A percentile compares a stretch with the other conserved stretches of the same genome.
phyloP scores from a whole-genome alignment of 2,888 invertebrate genomes.

The Cheilosia impressa region DNA sequence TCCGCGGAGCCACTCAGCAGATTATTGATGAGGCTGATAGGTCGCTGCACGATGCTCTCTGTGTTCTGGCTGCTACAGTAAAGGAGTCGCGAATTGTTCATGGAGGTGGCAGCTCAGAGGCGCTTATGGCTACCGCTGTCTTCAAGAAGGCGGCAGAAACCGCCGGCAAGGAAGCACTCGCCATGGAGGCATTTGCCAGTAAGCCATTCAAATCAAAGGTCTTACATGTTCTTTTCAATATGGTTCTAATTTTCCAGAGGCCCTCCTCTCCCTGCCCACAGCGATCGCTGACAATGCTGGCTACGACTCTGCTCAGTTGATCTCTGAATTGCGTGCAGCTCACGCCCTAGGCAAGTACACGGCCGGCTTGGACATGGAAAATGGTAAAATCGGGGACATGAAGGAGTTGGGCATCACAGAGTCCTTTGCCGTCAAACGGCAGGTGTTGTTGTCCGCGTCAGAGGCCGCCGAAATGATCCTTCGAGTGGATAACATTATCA shows the following conservation, averaged over 20 bases:
- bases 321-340: constrained; percentile 95
- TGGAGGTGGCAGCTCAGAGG: constrained; percentile 97
- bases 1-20: constrained; percentile 99
- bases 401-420: constrained; percentile 96
- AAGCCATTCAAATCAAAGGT: constrained; percentile 49
- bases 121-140: constrained; percentile 98
- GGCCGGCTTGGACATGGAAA: constrained; percentile 91
- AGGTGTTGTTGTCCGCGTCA: constrained; percentile 96
- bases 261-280: constrained; percentile 95
- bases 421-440: constrained; percentile 98
- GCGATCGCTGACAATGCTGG: constrained; percentile 99
- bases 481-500: constrained; percentile 98
- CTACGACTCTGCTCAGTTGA: constrained; percentile 97
- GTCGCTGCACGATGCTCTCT: constrained; percentile 98
- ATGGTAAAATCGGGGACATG: constrained; percentile 95
- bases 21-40: constrained; percentile 99
- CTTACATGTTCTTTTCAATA: neutral
- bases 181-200: constrained; percentile 97
- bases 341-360: constrained; percentile 93
- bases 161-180: constrained; percentile 98
- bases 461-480: constrained; percentile 99
- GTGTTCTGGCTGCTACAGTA: constrained; percentile 97
- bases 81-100: constrained; percentile 95
- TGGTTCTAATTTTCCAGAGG: constrained; percentile 82
- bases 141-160: constrained; percentile 92